A percentile compares a stretch with the other conserved stretches of the same genome.
Conservation (phyloP, 1,140 invertebrate species). For the Papilio glaucus region DNA sequence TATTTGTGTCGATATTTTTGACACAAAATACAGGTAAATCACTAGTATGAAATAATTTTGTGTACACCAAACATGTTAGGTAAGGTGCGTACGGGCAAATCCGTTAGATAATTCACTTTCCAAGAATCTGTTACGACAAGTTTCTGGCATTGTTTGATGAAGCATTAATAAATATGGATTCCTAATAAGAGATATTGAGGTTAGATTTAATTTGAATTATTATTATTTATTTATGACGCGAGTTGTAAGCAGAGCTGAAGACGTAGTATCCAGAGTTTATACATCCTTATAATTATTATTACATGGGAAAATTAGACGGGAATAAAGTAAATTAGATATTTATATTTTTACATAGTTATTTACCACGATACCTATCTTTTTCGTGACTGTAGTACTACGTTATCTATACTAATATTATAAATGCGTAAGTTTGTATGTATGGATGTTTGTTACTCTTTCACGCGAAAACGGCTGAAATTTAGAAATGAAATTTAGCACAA, state of each 20-base stretch:
- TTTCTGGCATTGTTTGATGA: constrained; percentile 19
- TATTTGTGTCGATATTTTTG: neutral
- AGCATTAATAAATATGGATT: constrained; percentile 7
- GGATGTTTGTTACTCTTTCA: too few relatives aligned
- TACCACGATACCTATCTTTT: too few relatives aligned
- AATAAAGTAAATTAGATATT: too few relatives aligned
- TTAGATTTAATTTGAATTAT: neutral
- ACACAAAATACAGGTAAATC: neutral
- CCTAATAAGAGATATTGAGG: neutral
- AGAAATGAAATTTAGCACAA: too few relatives aligned
- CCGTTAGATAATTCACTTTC: constrained; percentile 36
- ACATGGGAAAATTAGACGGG: too few relatives aligned
- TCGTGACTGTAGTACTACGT: too few relatives aligned
- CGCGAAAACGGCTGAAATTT: too few relatives aligned
- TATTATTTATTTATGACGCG: neutral
- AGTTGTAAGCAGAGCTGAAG: neutral
- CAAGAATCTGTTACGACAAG: constrained; percentile 26
- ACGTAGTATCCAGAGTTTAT: neutral
- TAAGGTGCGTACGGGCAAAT: constrained; percentile 19
- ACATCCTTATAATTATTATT: too few relatives aligned
- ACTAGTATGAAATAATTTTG: constrained; percentile 26
- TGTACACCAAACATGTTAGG: constrained; percentile 29
- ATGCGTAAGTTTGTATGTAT: too few relatives aligned
- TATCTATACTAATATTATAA: too few relatives aligned
- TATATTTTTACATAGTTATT: too few relatives aligned